Base-by-base conservation (phyloP, 2,797 vertebrate genomes). In the Benthosema pterotum region DNA sequence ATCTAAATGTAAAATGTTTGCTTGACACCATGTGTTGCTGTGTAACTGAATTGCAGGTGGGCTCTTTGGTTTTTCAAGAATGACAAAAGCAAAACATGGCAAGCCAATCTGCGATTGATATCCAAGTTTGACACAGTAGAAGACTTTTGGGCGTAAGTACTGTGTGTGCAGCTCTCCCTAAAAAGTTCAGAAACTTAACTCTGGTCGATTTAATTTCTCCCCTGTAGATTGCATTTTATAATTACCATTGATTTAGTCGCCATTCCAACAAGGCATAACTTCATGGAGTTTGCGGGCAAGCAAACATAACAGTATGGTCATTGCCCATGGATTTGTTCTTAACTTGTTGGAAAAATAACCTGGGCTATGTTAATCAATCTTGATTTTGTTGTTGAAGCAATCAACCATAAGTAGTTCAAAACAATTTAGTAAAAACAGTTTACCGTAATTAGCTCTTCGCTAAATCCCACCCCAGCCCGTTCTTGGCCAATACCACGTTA, bases 1-100 rank as follows among this genome's bases (percentile, higher is more conserved):
- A n/a, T n/a, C n/a, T 25, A 5, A 25, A 25, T 25, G 13, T 22
- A 32, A 3, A 5, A 1, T 19, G 46, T 22, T n/a, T 25, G 18
- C 25, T 3, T 11, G 11, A 25, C 13, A 2, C 60, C 19, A 0
- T 17, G 4, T 0, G 13, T 2, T 53, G 0, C 1, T 48, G 0
- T 74, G 57, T 38, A 38, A 38, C 32, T 74, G 16, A 5, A 69
- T 78, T 74, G 4, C 85, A 99, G 97, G 83, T 99, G 97, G 97
- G 95, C 97, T 56, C 95, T 99, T 72, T 99, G 97, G 97, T 99
- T 99, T 91, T 99, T 99, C 92, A 99, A 98, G 92, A 99, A 99
- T 85, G 97, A 99, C 91, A 99, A 99, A 94, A 99, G 95, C 88
- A 99, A 98, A 96, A 98, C 97, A 54, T 99, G 97, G 97, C 96